These are phyloP conservation scores for Tachypleus tridentatus DNA, from an alignment of 1,140 invertebrate species.

Conservation along the genomic window DNA sequence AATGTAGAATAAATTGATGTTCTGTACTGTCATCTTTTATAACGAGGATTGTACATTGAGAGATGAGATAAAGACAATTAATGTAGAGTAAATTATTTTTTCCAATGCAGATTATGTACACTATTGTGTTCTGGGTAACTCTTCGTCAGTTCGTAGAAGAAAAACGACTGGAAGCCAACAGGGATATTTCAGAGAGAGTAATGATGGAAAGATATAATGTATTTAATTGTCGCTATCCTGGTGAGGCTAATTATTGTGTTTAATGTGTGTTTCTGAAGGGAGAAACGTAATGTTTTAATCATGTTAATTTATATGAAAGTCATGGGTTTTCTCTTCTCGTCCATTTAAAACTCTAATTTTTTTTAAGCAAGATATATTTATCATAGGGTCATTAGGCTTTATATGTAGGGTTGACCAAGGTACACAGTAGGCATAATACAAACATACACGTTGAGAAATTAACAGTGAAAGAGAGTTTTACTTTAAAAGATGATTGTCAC, in stretches of 20 bases:
- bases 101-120: slow-evolving; percentile 56
- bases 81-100: not conserved
- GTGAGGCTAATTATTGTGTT: not conserved
- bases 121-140: slow-evolving; percentile 88
- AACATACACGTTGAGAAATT: too few relatives aligned
- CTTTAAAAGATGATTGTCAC: too few relatives aligned
- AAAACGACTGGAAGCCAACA: slow-evolving; percentile 32
- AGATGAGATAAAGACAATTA: not conserved
- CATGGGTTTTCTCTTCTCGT: slow-evolving; percentile 40
- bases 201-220: slow-evolving; percentile 19
- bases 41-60: too few relatives aligned
- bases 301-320: slow-evolving; percentile 32
- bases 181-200: slow-evolving; percentile 15
- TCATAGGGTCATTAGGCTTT: too few relatives aligned
- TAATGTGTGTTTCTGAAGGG: slow-evolving; percentile 1
- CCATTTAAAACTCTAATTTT: too few relatives aligned
- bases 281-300: slow-evolving; percentile 60
- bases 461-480: too few relatives aligned
- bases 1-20: too few relatives aligned
- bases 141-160: slow-evolving; percentile 78
- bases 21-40: too few relatives aligned
- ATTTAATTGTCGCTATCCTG: too few relatives aligned
- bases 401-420: too few relatives aligned
- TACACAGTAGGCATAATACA: too few relatives aligned
- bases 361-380: too few relatives aligned